Evolutionary conservation across 2,888 invertebrate genomes (phyloP), one percentile per base, ranked within the genome.

Genomic region (Nemapogon koenigi): DNA sequence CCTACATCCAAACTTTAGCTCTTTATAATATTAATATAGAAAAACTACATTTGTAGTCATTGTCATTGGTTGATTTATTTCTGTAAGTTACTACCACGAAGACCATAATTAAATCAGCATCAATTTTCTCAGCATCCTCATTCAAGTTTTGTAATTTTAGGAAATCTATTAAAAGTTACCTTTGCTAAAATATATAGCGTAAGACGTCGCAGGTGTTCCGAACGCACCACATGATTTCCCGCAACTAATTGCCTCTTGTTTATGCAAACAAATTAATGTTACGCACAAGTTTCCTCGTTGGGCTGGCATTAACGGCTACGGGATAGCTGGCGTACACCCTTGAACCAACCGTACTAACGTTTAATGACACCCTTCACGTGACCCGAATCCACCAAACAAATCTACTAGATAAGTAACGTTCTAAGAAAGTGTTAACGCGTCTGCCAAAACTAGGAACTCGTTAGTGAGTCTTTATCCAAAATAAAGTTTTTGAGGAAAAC

Each of bases 211-310:
- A 71, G 68, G 70, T 71, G 69, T 51, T 47, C 45, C 40, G 48
- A 46, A 55, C 55, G 53, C 46, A 49, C 58, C 58, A 49, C 52
- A 55, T 50, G 52, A 51, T 51, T 49, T 50, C 49, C 51, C 49
- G 46, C 47, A 52, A 57, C 62, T 70, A 71, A 71, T 71, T 65
- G 62, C 62, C 52, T 53, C 59, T 61, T 70, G 65, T 71, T 63
- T 68, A 56, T 63, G 63, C 57, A 62, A 68, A 70, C 64, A 68
- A 68, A 68, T 69, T 68, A 64, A 59, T 62, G 62, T 62, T 58
- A 48, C 50, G 53, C 48, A 44, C 56, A 61, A 68, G 57, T 69
- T 67, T 44, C 46, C 48, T 54, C 52, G 53, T 59, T 55, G 49
- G 22, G 28, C 16, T 31, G 27, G 16, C 41, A 38, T 41, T 41